These are phyloP conservation scores for Lepidurus arcticus DNA, from an alignment of 1,140 invertebrate genomes.

Conservation along the genomic window DNA sequence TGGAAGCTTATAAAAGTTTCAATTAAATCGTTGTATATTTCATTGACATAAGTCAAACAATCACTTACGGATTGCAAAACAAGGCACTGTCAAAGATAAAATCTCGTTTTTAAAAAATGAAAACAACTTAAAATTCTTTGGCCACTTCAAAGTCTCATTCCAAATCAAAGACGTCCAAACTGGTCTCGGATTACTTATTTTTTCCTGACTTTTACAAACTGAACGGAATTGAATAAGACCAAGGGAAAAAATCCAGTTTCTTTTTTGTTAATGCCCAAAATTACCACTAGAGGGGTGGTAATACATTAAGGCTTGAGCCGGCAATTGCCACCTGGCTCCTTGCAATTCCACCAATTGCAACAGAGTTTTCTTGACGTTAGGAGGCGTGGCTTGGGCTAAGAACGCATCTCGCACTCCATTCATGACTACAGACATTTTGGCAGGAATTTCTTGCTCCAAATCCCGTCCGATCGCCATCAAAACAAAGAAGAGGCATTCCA, in stretches of 20 bases:
- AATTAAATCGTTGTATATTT: not conserved
- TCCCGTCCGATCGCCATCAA: constrained; percentile 78
- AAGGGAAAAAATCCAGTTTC: not conserved
- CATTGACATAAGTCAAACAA: constrained; percentile 9
- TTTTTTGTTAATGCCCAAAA: not conserved
- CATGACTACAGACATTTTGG: constrained; percentile 68
- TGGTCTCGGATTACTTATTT: not conserved
- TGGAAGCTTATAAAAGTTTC: no score
- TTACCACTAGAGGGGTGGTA: constrained; percentile 60
- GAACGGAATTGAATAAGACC: not conserved
- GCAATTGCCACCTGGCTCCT: constrained; percentile 79
- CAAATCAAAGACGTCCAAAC: not conserved
- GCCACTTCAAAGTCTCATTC: not conserved
- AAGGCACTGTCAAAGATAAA: constrained; percentile 2
- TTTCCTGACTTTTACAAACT: not conserved
- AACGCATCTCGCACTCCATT: constrained; percentile 75
- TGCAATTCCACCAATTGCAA: constrained; percentile 81
- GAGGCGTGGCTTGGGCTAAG: constrained; percentile 49
- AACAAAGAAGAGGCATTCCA: constrained; percentile 79
- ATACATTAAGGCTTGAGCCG: constrained; percentile 78
- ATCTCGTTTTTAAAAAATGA: not conserved
- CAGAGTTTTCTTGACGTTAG: constrained; percentile 61
- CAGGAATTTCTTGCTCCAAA: constrained; percentile 69
- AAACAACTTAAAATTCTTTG: not conserved
- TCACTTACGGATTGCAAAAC: not conserved